Percentiles rank a stretch among this genome's conserved stretches.
These are phyloP conservation scores for Phenganax marumi DNA, from an alignment of 92 coral and sea anemone species.

Conservation along the genomic window DNA sequence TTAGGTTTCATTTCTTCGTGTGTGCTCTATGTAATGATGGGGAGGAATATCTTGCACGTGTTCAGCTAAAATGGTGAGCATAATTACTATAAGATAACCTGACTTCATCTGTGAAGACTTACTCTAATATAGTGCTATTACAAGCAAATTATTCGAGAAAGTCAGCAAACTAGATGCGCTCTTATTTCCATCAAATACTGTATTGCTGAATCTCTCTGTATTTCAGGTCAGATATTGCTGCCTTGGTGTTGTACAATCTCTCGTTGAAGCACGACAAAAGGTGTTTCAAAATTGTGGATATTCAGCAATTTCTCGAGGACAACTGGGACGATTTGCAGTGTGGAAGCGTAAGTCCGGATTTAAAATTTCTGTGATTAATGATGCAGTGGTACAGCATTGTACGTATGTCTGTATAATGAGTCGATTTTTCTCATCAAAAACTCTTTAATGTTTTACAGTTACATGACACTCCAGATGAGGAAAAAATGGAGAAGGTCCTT, in stretches of 20 bases:
- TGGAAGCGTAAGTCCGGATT: background rate
- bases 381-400: too few relatives aligned
- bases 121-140: too few relatives aligned
- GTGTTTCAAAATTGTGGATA: background rate
- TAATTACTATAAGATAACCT: too few relatives aligned
- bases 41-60: constrained; percentile 17
- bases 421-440: too few relatives aligned
- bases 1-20: constrained; percentile 20
- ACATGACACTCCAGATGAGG: constrained; percentile 19
- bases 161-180: background rate
- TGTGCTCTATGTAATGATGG: constrained; percentile 33
- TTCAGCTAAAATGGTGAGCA: constrained; percentile 27
- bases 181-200: background rate
- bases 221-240: constrained; percentile 37
- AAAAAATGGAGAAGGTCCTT: constrained; percentile 11
- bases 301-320: constrained; percentile 13
- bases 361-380: background rate
- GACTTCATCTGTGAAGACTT: too few relatives aligned
- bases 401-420: too few relatives aligned
- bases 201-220: background rate
- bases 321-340: constrained; percentile 31
- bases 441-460: background rate
- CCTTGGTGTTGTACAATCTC: constrained; percentile 28
- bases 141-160: background rate
- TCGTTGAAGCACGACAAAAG: constrained; percentile 13